phyloP scores from a whole-genome alignment of 2,888 invertebrate species.

The Bembecia ichneumoniformis region DNA sequence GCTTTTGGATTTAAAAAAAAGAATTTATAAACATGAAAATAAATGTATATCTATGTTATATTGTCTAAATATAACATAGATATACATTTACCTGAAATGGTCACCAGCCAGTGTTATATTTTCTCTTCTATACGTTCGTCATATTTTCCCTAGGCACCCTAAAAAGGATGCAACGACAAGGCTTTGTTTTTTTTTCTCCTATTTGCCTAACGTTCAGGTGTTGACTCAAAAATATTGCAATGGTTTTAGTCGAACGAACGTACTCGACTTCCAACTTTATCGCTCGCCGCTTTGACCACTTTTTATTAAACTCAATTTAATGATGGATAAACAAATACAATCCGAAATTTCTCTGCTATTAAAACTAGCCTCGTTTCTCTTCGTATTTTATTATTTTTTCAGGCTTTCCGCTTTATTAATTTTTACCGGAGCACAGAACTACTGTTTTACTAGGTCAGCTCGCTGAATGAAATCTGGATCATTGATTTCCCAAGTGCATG shows the following conservation, averaged over 20 bases:
- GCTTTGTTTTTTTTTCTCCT: slow-evolving; percentile 23
- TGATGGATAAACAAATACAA: not conserved
- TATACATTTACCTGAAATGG: too few species aligned
- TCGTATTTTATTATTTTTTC: not conserved
- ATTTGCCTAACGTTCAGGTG: slow-evolving; percentile 32
- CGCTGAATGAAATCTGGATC: slow-evolving; percentile 27
- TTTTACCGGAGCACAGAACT: slow-evolving; percentile 28
- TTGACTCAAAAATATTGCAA: slow-evolving; percentile 41
- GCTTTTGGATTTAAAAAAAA: too few species aligned
- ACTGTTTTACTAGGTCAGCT: slow-evolving; percentile 40
- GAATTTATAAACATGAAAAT: too few species aligned
- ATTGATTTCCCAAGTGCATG: slow-evolving; percentile 61
- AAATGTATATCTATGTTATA: too few species aligned
- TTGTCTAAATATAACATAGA: too few species aligned
- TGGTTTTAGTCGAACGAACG: slow-evolving; percentile 28
- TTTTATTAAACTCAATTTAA: not conserved
- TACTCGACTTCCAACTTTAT: slow-evolving; percentile 2
- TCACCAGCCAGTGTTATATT: slow-evolving; percentile 5
- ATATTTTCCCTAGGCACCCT: slow-evolving; percentile 27
- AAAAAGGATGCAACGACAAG: slow-evolving; percentile 12
- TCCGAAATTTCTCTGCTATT: not conserved
- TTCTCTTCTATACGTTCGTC: slow-evolving; percentile 21
- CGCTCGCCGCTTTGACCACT: not conserved
- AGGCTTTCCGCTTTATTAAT: slow-evolving; percentile 26
- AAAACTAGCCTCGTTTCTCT: not conserved